A percentile compares a stretch with the other conserved stretches of the same genome.
Evolutionary conservation across 2,888 invertebrate species (phyloP).

Genomic region (Mayetiola destructor): DNA sequence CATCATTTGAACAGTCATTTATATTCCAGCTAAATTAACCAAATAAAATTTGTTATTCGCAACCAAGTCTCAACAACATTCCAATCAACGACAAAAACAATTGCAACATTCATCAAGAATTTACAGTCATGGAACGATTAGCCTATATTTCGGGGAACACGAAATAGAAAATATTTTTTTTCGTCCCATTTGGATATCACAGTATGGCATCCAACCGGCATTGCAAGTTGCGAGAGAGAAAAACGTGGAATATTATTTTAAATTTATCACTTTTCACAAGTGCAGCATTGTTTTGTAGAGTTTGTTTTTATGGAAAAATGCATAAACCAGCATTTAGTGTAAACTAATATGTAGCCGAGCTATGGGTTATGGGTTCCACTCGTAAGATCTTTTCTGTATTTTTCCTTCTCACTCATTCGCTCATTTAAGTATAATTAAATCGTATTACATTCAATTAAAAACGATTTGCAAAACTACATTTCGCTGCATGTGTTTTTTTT

Average conservation of each 20-base stretch:
- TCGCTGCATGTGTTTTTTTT: no score
- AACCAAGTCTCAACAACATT: not conserved
- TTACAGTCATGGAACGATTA: not conserved
- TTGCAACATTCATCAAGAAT: slow-evolving; percentile 7
- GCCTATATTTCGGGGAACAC: not conserved
- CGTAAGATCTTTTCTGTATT: no score
- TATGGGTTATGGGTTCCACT: no score
- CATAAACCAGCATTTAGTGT: no score
- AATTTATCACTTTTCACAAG: slow-evolving; percentile 10
- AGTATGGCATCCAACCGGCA: not conserved
- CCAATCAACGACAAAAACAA: not conserved
- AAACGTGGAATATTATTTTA: not conserved
- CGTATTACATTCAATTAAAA: slow-evolving; percentile 7
- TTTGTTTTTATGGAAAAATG: no score
- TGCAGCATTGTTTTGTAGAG: no score
- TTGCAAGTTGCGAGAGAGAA: not conserved
- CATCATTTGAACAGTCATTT: no score
- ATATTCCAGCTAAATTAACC: slow-evolving; percentile 1
- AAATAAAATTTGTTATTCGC: slow-evolving; percentile 1
- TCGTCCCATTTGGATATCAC: not conserved
- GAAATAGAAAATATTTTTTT: slow-evolving; percentile 1
- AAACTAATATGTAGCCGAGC: no score
- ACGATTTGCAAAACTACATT: slow-evolving; percentile 1
- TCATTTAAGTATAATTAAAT: slow-evolving; percentile 5
- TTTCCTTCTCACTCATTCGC: not conserved